phyloP scores from a whole-genome alignment of 2,797 vertebrate species.

The Myotis planiceps region DNA sequence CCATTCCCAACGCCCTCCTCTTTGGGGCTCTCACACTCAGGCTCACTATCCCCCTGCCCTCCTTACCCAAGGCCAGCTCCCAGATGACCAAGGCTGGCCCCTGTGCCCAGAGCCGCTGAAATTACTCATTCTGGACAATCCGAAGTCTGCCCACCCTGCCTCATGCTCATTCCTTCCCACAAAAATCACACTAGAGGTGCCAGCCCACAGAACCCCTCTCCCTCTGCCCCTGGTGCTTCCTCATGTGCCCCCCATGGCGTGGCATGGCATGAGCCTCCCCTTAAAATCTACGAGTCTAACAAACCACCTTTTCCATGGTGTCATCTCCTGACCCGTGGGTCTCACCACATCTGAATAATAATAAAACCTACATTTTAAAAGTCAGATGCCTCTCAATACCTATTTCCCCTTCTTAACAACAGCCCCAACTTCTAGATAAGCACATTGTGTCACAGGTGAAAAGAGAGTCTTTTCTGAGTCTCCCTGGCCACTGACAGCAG shows the following conservation, averaged over 20 bases:
- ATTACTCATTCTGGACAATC: background rate
- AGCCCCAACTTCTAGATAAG: background rate
- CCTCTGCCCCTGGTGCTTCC: background rate
- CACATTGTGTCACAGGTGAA: background rate
- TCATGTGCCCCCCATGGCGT: accelerated
- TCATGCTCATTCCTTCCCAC: background rate
- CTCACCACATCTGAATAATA: background rate
- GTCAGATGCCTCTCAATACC: background rate
- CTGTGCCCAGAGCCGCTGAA: background rate
- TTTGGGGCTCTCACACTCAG: background rate
- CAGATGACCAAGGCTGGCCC: background rate
- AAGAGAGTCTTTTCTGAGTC: background rate
- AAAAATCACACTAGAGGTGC: background rate
- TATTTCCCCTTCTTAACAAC: background rate
- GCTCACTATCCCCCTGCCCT: background rate
- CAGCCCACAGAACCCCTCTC: background rate
- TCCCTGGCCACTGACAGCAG: too few species aligned
- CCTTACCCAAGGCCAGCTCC: background rate
- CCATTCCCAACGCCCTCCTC: background rate
- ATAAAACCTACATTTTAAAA: background rate
- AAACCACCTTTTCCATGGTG: background rate
- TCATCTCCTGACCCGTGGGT: background rate
- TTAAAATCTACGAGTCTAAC: background rate
- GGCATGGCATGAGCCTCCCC: too few species aligned
- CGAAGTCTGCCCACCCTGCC: background rate